Evolutionary conservation across 2,797 vertebrate genomes (phyloP).

Genomic region (Sebastes hubbsi): DNA sequence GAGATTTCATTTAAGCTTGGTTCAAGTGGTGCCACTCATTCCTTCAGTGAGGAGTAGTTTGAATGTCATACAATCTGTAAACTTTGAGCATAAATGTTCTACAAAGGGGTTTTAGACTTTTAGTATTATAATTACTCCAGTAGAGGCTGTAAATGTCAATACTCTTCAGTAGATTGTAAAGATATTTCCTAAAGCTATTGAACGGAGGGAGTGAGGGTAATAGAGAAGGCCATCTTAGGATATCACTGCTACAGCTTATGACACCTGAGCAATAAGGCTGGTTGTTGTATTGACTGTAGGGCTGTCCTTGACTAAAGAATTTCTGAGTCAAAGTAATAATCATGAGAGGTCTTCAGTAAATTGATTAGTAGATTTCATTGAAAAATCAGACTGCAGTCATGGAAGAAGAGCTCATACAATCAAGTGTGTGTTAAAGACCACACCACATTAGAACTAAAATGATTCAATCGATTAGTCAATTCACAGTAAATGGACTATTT

Average conservation of each 20-base stretch:
- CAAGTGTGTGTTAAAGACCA: constrained; percentile 4
- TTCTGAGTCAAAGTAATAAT: constrained; percentile 12
- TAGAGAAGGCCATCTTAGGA: constrained; percentile 7
- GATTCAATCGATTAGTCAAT: not conserved
- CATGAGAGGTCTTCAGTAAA: constrained; percentile 16
- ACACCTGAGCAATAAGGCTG: constrained; percentile 18
- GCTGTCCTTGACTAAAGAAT: constrained; percentile 17
- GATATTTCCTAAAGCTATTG: constrained; percentile 32
- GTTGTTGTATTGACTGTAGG: constrained; percentile 13
- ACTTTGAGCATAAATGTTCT: constrained; percentile 35
- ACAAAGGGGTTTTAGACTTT: constrained; percentile 40
- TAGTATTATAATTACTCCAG: constrained; percentile 29
- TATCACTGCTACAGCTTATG: constrained; percentile 13
- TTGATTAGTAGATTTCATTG: constrained; percentile 28
- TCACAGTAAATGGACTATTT: constrained; percentile 5
- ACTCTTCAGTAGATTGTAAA: constrained; percentile 35
- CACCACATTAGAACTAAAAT: not conserved
- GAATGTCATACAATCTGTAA: constrained; percentile 27
- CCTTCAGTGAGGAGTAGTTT: constrained; percentile 39
- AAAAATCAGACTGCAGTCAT: constrained; percentile 11
- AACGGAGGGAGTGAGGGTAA: constrained; percentile 1
- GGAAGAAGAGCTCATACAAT: constrained; percentile 2
- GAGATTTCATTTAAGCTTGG: constrained; percentile 41
- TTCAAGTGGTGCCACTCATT: constrained; percentile 57
- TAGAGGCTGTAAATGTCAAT: constrained; percentile 45